Base-by-base conservation (phyloP, 2,888 invertebrate genomes). In the Agrotis clavis region DNA sequence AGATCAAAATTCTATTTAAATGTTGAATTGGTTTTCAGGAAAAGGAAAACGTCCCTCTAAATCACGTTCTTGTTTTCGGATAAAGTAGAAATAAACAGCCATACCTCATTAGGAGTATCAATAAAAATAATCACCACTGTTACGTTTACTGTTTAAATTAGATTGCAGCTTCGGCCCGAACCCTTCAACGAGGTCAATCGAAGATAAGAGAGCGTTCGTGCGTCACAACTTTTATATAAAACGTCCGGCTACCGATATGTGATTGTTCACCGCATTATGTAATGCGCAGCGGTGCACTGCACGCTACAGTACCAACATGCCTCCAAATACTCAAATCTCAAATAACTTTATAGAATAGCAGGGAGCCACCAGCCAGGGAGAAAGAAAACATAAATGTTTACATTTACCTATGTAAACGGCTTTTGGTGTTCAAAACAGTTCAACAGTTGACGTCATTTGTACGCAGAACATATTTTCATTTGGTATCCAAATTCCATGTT, bases 101-200 rank as follows among this genome's bases (percentile, higher is more conserved):
- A 30, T 50, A 73, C 48, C 66, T 68, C 48, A 30, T 81, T 79
- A 67, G 11, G 25, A 60, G 41, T 25, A 67, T 71, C 72, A 65
- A 67, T 75, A 71, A 83, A 85, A 79, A 79, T 79, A 79, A 82
- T 83, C 67, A 65, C 48, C 60, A 45, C 68, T 57, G 77, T 87
- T 84, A 86, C 85, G 86, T 86, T 83, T 83, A 70, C 64, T 85
- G 81, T 89, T 89, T 91, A 91, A 91, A 92, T 91, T 89, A 89
- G 86, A 90, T 87, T 91, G 90, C 90, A 89, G 88, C 88, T 90
- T 91, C 91, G 90, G 90, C 87, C 86, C 89, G 89, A 92, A 91
- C 92, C 87, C 88, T 83, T 86, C 86, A 89, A 90, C 91, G 93
- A 93, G 94, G 94, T 94, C 92, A 94, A 91, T 91, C 90, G 86